phyloP scores from a whole-genome alignment of 2,888 invertebrate species.

The Drosophila subquinaria region DNA sequence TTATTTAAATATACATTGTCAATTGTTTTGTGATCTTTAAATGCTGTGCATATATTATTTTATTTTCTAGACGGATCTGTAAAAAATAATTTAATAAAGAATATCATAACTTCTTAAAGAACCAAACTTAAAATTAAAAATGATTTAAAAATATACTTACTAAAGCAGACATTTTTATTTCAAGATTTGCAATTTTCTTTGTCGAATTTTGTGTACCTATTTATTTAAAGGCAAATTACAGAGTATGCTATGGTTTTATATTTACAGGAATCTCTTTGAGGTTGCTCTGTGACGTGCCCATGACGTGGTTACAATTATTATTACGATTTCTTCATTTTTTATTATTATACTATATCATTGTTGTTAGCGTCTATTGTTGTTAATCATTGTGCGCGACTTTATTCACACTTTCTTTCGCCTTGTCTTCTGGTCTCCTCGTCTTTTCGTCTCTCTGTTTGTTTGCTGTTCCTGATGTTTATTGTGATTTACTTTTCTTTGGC shows the following conservation, averaged over 20 bases:
- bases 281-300: slow-evolving; percentile 63
- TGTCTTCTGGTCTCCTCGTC: slow-evolving; percentile 15
- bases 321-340: slow-evolving; percentile 63
- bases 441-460: slow-evolving; percentile 8
- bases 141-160: neutral
- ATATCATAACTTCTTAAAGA: too few species aligned
- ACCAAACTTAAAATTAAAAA: neutral
- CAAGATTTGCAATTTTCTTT: too few species aligned
- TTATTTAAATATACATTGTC: too few species aligned
- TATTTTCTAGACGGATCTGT: too few species aligned
- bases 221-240: neutral
- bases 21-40: too few species aligned
- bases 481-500: slow-evolving; percentile 72
- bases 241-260: slow-evolving; percentile 8
- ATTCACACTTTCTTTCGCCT: slow-evolving; percentile 77
- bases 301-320: slow-evolving; percentile 80
- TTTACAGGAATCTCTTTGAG: neutral
- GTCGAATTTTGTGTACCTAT: too few species aligned
- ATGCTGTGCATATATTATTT: too few species aligned
- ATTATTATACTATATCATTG: slow-evolving; percentile 62
- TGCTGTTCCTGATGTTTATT: slow-evolving; percentile 55
- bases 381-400: slow-evolving; percentile 74
- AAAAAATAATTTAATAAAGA: neutral
- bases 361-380: slow-evolving; percentile 65
- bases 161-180: too few species aligned